Evolutionary conservation across 2,797 vertebrate genomes (phyloP), one percentile per base, ranked within the genome.

Genomic region (Dipus sagitta): DNA sequence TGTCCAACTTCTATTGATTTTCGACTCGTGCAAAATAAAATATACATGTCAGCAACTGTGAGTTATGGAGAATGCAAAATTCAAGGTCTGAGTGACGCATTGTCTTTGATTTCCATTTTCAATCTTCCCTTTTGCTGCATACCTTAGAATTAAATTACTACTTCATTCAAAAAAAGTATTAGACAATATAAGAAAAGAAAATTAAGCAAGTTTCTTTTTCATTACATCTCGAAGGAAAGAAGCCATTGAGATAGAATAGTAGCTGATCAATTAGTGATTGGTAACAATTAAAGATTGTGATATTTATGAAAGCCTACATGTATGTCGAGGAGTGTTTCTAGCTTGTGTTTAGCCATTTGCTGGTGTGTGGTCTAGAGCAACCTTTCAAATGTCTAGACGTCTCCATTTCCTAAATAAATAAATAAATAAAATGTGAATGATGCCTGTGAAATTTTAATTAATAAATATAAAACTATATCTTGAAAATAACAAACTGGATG

Each of bases 41-140:
- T 15, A 52, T 32, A 60, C 1, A 28, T 1, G 8, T 54, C 34
- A 13, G 13, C 38, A 42, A 68, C 10, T 58, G 6, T 32, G 87
- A 20, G 38, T 28, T 92, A n/a, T 58, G 38, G 70, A 70, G 21
- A 93, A 93, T 76, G 70, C 26, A 94, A 93, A 92, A 81, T 11
- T 89, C 34, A 76, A 26, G 20, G 85, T 77, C 65, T 79, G 26
- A 32, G 32, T 78, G 17, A 60, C n/a, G 13, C 28, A 28, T 24
- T 15, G 17, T 76, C 26, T 94, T 91, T 68, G 26, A 86, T 88
- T 92, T 86, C 52, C 5, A 8, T 42, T 47, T 87, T 82, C 79
- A 91, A 62, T 81, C 30, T 92, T 93, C 30, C 14, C 80, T 74
- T 82, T 86, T 92, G 34, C 74, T n/a, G 72, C 79, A 42, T 18